A percentile compares a stretch with the other conserved stretches of the same genome.
These are phyloP conservation scores for Lethrus apterus DNA, from an alignment of 1,140 invertebrate species.

Conservation along the genomic window DNA sequence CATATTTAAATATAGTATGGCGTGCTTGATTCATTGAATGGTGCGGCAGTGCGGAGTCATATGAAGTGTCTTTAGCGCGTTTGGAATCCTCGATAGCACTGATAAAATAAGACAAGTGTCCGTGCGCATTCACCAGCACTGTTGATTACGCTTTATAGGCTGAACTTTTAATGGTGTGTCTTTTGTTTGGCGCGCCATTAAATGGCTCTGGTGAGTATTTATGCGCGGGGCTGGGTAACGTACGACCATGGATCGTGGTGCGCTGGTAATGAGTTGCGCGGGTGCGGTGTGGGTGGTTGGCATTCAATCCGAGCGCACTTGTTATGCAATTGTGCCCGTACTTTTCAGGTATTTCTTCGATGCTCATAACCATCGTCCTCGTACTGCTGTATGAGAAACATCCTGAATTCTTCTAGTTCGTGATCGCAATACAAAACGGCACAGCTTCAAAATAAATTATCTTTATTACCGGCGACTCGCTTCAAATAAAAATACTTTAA, in stretches of 20 bases:
- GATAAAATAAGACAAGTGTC: constrained; percentile 23
- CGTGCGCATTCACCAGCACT: constrained; percentile 11
- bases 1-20: no score
- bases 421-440: no score
- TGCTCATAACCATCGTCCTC: no score
- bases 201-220: constrained; percentile 23
- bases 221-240: constrained; percentile 20
- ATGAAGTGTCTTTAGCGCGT: constrained; percentile 13
- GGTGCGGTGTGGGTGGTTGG: constrained; percentile 23
- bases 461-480: no score
- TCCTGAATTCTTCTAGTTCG: no score
- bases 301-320: constrained; percentile 10
- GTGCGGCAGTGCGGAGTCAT: no score
- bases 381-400: no score
- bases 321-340: constrained; percentile 7
- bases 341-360: no score
- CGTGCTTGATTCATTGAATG: no score
- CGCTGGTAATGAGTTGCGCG: constrained; percentile 24
- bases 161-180: constrained; percentile 20
- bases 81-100: constrained; percentile 15
- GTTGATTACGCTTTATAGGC: constrained; percentile 25
- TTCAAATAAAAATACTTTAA: no score
- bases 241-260: constrained; percentile 15
- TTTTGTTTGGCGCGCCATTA: constrained; percentile 25
- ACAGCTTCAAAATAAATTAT: no score